Evolutionary conservation across 2,113 vertebrate species (phyloP), one percentile per base, ranked within the genome.

Genomic region (Spheniscus mendiculus): DNA sequence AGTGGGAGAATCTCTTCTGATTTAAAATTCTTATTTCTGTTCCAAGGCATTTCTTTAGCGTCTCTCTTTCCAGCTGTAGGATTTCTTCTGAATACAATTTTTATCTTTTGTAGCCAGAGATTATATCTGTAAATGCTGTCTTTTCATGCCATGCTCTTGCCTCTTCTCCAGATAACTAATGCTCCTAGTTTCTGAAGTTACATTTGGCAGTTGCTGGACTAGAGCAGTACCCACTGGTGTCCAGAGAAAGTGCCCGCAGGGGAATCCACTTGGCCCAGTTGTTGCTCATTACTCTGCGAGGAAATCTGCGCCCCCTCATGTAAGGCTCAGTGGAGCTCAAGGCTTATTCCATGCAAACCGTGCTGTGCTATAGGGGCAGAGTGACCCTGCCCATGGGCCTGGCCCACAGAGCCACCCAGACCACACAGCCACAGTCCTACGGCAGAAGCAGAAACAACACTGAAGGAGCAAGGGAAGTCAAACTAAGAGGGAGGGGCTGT

Each of bases 371-470:
- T 1, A 17, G 26, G 30, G 25, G 9, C 44, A 69, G n/a, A 36
- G 25, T 1, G 20, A 47, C 32, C 42, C 29, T 69, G 15, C n/a
- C 36, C 12, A 0, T 1, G n/a, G 38, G 15, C 21, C 36, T 12
- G 30, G 8, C 19, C 38, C 26, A 3, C 13, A 3, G 10, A 34
- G 19, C 36, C n/a, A 17, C 38, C 34, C 29, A 29, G 49, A 32
- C 27, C 52, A 9, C 13, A 2, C 21, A 19, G 63, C 22, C 36
- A 10, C 1, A 0, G 1, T 26, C 34, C n/a, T 19, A 16, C 1
- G 0, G 23, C 19, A 23, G 16, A 52, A n/a, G 12, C 14, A 49
- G 36, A 36, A 74, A 19, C 11, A 22, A 12, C 9, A 3, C 3
- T 8, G 34, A 42, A n/a, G 20, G 14, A 44, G 27, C 10, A 21